These are phyloP conservation scores for Malurus alboscapulatus DNA, from an alignment of 2,113 vertebrate species.

Conservation along the genomic window DNA sequence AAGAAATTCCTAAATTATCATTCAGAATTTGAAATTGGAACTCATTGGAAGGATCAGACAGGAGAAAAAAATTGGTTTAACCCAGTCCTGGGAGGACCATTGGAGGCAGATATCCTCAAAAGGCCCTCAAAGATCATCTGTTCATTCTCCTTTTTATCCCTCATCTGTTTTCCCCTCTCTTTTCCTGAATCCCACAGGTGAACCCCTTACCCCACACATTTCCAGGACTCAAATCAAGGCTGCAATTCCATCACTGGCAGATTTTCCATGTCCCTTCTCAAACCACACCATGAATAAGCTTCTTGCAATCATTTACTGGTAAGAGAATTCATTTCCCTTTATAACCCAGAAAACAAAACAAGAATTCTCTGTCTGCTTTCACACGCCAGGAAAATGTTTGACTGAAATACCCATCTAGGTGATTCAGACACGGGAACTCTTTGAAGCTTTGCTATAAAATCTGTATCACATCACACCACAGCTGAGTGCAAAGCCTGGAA, in stretches of 20 bases:
- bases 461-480: neutral
- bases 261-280: neutral
- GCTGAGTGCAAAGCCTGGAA: neutral
- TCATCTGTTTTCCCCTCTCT: neutral
- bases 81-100: neutral
- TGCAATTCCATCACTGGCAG: neutral
- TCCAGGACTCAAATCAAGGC: neutral
- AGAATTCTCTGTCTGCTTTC: conserved; percentile 1
- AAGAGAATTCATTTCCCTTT: conserved; percentile 11
- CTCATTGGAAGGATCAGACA: neutral
- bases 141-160: neutral
- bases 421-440: neutral
- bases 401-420: neutral
- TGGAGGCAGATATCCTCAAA: neutral
- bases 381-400: neutral
- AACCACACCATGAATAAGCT: neutral
- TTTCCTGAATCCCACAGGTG: neutral
- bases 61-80: neutral
- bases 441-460: neutral
- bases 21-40: neutral
- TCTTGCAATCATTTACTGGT: neutral
- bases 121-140: neutral
- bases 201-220: neutral
- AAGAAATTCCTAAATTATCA: neutral
- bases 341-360: neutral